phyloP scores from a whole-genome alignment of 1,140 invertebrate species.

The Drosophila parabipectinata region DNA sequence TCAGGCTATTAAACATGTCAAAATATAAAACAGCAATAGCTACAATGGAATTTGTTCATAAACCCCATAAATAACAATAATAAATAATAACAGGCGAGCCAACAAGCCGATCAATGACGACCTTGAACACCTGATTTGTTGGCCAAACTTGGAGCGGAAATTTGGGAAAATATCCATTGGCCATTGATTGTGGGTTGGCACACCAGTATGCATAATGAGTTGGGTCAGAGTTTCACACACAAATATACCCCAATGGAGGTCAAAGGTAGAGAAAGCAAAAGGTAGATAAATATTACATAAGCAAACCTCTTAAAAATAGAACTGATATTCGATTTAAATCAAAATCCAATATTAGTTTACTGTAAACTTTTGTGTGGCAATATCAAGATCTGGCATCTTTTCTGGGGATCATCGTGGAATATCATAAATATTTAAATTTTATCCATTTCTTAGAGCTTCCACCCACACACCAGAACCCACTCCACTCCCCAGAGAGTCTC shows the following conservation, averaged over 20 bases:
- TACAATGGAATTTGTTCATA: conserved; percentile 44
- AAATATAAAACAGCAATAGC: conserved; percentile 16
- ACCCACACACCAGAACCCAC: conserved; percentile 15
- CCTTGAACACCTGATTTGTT: conserved; percentile 41
- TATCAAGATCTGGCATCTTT: background rate
- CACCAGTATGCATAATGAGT: background rate
- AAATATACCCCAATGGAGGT: conserved; percentile 4
- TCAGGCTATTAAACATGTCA: conserved; percentile 47
- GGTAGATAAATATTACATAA: conserved; percentile 1
- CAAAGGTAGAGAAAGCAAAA: conserved; percentile 3
- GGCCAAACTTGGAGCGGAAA: conserved; percentile 39
- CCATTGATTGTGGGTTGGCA: conserved; percentile 33
- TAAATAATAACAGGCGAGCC: conserved; percentile 42
- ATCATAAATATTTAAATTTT: conserved; percentile 39
- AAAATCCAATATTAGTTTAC: no score
- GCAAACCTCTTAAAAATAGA: background rate
- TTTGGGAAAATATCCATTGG: conserved; percentile 34
- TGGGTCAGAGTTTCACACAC: conserved; percentile 27
- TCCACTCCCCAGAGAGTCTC: conserved; percentile 12
- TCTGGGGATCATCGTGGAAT: background rate
- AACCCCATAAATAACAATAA: conserved; percentile 48
- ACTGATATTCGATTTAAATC: background rate
- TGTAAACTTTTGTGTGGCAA: no score
- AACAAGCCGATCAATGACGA: conserved; percentile 45
- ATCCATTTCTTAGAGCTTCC: conserved; percentile 24